Percentiles rank a stretch among this genome's conserved stretches.
These are phyloP conservation scores for Paguma larvata DNA, from an alignment of 2,797 vertebrate genomes.

Conservation along the genomic window DNA sequence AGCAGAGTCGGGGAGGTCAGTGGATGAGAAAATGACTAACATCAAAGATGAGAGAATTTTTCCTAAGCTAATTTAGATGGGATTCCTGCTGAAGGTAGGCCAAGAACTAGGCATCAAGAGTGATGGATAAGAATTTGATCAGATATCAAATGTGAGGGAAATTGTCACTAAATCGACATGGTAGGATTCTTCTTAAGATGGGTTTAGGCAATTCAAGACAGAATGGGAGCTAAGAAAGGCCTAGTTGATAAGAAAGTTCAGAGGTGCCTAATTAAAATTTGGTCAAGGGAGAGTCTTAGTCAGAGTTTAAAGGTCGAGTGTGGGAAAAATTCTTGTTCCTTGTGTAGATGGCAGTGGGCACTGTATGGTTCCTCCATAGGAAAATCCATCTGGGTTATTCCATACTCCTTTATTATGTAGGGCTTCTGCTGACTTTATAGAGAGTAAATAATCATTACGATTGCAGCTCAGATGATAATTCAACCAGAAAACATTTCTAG, in stretches of 20 bases:
- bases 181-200: neutral
- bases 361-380: neutral
- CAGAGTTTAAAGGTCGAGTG: neutral
- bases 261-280: neutral
- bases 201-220: neutral
- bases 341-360: neutral
- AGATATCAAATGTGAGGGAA: neutral
- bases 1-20: neutral
- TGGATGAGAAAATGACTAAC: neutral
- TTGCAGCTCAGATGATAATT: neutral
- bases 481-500: slow-evolving; percentile 34
- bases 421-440: slow-evolving; percentile 27
- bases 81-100: slow-evolving; percentile 12
- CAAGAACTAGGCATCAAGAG: neutral
- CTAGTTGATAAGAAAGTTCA: neutral
- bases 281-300: neutral
- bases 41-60: neutral
- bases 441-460: neutral
- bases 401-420: neutral
- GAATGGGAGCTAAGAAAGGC: neutral
- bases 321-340: neutral
- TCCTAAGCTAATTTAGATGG: neutral
- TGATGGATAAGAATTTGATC: neutral
- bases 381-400: neutral
- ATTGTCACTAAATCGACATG: neutral